phyloP scores from a whole-genome alignment of 2,797 vertebrate genomes.

The Crocidura indochinensis region DNA sequence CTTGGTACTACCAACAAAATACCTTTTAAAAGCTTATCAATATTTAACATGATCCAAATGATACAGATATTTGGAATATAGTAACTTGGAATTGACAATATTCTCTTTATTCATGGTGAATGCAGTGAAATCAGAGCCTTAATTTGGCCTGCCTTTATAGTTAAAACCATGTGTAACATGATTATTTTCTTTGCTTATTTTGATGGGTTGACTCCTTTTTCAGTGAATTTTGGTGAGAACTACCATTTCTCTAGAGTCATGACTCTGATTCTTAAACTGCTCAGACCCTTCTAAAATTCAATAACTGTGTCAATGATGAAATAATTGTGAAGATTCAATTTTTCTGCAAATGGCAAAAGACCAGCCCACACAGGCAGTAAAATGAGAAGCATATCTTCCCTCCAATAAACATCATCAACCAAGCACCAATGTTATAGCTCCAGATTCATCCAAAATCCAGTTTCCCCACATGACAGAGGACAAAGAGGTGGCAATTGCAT shows the following conservation, averaged over 20 bases:
- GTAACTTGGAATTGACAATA: neutral
- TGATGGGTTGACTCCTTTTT: neutral
- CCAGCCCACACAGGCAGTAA: neutral
- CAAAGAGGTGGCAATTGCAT: neutral
- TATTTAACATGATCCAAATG: neutral
- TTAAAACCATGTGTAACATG: neutral
- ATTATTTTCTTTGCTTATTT: slow-evolving; percentile 53
- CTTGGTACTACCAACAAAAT: no score
- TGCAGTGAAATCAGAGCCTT: slow-evolving; percentile 32
- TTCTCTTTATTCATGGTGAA: neutral
- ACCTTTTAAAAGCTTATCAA: no score
- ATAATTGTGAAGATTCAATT: slow-evolving; percentile 49
- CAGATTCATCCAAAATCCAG: neutral
- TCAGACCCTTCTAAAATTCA: slow-evolving; percentile 29
- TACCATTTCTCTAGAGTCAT: neutral
- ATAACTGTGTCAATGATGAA: neutral
- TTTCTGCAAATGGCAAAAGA: slow-evolving; percentile 34
- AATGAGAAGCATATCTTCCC: neutral
- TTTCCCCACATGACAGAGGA: neutral
- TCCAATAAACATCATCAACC: neutral
- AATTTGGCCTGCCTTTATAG: slow-evolving; percentile 5
- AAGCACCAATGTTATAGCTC: neutral
- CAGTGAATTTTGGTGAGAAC: slow-evolving; percentile 45
- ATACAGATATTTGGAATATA: neutral
- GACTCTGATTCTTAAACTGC: slow-evolving; percentile 57